Base-by-base conservation (phyloP, 2,888 invertebrate species). In the Hyppa rectilinea region DNA sequence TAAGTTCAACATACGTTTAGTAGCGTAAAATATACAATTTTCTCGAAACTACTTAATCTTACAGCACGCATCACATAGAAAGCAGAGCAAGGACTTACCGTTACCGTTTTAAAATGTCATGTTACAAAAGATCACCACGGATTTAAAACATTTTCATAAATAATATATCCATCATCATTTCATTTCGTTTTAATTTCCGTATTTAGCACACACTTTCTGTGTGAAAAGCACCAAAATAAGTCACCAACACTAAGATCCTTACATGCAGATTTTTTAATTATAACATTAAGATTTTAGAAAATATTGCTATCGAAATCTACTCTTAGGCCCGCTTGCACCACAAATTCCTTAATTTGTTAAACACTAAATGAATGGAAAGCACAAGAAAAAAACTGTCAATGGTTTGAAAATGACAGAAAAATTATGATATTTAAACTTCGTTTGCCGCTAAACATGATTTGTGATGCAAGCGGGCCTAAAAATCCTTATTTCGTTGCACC, bases 241-340 rank as follows among this genome's bases (percentile, higher is more conserved):
- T 49, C 10, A 31, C 2, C 6, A 40, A 47, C 3, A n/a, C 14
- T 61, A 52, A 60, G 36, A 71, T 72, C 31, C 43, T 6, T n/a
- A 52, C 2, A 45, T 26, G 31, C 72, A 60, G 43, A 71, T 72
- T 34, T 31, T 7, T 71, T 23, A 5, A 52, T 12, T 23, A 5
- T 20, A 47, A n/a, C 9, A 17, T 23, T 14, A 26, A 60, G 1
- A 43, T 31, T 60, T 55, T 29, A 26, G 17, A 31, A 49, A 59
- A 29, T 29, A 29, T 58, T 49, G 26, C n/a, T 34, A 29, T 10
- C 10, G 0, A 26, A 14, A 7, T n/a, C n/a, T n/a, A n/a, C n/a
- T n/a, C n/a, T n/a, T n/a, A 31, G 31, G 12, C 3, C 5, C 12
- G 29, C 31, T 31, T n/a, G 31, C 31, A 29, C 5, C 12, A 20